phyloP scores from a whole-genome alignment of 2,797 vertebrate genomes.

The Buphagus erythrorhynchus region DNA sequence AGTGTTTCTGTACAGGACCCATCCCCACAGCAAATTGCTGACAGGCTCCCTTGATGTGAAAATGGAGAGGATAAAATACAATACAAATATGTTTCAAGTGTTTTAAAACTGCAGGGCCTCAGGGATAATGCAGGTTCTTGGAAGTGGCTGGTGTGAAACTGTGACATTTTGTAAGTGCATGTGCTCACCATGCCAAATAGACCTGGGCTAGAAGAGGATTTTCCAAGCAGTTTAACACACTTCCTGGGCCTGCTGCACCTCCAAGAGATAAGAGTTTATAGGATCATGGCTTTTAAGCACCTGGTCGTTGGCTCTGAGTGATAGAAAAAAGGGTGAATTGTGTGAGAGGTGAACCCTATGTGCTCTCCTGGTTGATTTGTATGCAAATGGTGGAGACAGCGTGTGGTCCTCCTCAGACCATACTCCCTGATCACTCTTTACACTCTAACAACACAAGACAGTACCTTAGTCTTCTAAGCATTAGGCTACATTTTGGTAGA shows the following conservation, averaged over 20 bases:
- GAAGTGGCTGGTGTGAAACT: background rate
- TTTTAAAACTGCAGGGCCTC: background rate
- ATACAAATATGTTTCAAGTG: background rate
- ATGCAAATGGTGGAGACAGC: accelerated
- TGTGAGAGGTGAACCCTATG: background rate
- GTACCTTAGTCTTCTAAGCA: background rate
- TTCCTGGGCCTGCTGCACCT: background rate
- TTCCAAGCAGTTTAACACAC: background rate
- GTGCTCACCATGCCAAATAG: background rate
- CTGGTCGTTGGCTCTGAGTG: background rate
- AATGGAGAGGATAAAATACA: background rate
- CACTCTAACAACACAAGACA: accelerated
- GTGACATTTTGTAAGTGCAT: background rate
- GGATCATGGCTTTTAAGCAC: background rate
- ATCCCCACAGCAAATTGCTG: background rate
- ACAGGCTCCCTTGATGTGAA: background rate
- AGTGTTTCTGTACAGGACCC: background rate
- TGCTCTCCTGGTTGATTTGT: background rate
- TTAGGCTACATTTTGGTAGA: background rate
- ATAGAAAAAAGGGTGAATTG: background rate
- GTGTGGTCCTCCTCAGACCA: background rate
- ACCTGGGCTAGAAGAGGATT: background rate
- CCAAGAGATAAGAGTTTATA: background rate
- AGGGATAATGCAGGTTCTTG: background rate
- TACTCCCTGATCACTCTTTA: background rate